Conservation (phyloP, 1,140 invertebrate species). For the Drosophila parabipectinata region DNA sequence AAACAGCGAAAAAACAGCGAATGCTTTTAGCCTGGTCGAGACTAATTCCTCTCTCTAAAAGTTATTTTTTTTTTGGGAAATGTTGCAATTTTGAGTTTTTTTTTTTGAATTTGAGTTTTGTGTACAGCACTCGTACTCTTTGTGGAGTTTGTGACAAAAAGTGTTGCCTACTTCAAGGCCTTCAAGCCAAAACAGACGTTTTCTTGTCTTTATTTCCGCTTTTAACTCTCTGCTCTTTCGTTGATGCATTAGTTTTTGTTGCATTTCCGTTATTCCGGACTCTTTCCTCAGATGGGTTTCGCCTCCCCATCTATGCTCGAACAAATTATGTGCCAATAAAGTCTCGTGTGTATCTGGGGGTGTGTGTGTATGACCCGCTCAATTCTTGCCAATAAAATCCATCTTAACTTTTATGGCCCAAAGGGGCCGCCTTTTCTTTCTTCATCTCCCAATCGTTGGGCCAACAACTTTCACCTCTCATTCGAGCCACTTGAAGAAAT, state of each 20-base stretch:
- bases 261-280: slow-evolving; percentile 35
- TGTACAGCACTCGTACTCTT: not conserved
- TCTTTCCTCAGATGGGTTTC: slow-evolving; percentile 15
- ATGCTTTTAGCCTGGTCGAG: slow-evolving; percentile 34
- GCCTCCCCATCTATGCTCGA: slow-evolving; percentile 45
- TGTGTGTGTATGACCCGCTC: slow-evolving; percentile 32
- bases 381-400: slow-evolving; percentile 78
- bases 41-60: slow-evolving; percentile 31
- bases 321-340: slow-evolving; percentile 81
- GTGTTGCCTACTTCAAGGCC: slow-evolving; percentile 23
- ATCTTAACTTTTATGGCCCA: slow-evolving; percentile 74
- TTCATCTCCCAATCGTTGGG: not conserved
- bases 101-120: slow-evolving; percentile 28
- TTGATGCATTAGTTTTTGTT: slow-evolving; percentile 38
- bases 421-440: slow-evolving; percentile 13
- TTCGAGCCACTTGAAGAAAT: not conserved
- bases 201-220: slow-evolving; percentile 1
- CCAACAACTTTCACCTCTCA: not conserved
- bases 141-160: not conserved
- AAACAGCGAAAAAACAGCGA: slow-evolving; percentile 16
- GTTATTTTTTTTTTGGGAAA: not conserved
- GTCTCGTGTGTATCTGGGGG: slow-evolving; percentile 3
- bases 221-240: slow-evolving; percentile 19
- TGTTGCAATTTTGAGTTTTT: not conserved
- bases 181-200: slow-evolving; percentile 16